Conservation (phyloP, 1,140 invertebrate species). For the Drosophila takahashii region DNA sequence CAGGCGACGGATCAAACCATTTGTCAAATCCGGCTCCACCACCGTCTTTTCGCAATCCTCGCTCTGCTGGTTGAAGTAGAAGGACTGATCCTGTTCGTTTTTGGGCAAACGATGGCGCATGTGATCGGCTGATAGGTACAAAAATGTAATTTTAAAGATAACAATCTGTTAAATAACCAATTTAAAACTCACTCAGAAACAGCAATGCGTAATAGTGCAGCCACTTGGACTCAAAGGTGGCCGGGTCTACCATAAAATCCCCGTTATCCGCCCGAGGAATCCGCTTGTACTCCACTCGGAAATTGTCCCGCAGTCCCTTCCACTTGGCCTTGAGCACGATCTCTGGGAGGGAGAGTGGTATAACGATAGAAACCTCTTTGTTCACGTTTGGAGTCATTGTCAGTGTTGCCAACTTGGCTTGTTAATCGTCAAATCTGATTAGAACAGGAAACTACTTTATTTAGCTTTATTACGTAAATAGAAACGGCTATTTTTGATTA, state of each 20-base stretch:
- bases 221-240: slow-evolving; percentile 83
- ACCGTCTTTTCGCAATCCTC: slow-evolving; percentile 81
- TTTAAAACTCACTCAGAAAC: slow-evolving; percentile 75
- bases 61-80: slow-evolving; percentile 79
- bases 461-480: background rate
- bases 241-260: slow-evolving; percentile 78
- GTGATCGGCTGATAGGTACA: slow-evolving; percentile 67
- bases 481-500: background rate
- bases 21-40: slow-evolving; percentile 79
- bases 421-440: slow-evolving; percentile 6
- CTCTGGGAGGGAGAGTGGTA: slow-evolving; percentile 45
- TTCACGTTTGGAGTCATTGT: background rate
- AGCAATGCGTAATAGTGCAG: slow-evolving; percentile 80
- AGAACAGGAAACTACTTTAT: slow-evolving; percentile 1
- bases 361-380: slow-evolving; percentile 5
- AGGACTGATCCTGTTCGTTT: slow-evolving; percentile 79
- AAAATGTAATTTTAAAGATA: background rate
- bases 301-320: slow-evolving; percentile 84
- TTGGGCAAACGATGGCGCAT: slow-evolving; percentile 82
- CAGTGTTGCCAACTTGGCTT: slow-evolving; percentile 24
- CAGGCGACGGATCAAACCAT: slow-evolving; percentile 75
- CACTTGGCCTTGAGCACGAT: slow-evolving; percentile 84
- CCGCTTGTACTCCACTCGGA: slow-evolving; percentile 83
- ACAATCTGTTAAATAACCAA: background rate
- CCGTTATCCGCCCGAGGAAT: slow-evolving; percentile 81